Evolutionary conservation across 1,140 invertebrate genomes (phyloP), one percentile per base, ranked within the genome.

Genomic region (Cydia pomonella): DNA sequence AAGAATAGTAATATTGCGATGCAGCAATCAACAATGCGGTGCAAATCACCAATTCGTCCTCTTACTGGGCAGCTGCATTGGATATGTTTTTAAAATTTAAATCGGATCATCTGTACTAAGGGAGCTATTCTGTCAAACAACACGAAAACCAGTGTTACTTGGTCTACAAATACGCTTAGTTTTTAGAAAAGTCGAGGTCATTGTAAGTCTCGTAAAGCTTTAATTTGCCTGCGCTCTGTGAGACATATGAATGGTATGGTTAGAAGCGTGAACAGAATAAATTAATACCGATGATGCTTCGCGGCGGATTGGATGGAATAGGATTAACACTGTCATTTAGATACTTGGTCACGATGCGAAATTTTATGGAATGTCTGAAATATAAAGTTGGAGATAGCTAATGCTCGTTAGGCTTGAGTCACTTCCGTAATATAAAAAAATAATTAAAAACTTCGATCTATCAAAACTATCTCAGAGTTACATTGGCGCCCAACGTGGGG

Each of bases 81-180:
- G 64, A 69, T 69, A 38, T 69, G 64, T 41, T 69, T 69, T 69
- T 69, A 69, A 69, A 69, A 69, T 69, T 69, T 69, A 69, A 69
- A 69, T 41, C 64, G 64, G 64, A 69, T 69, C 29, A 69, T 38
- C 64, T 69, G 64, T 38, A 21, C 29, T 41, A 23, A 33, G 21
- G 21, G 21, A n/a, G 18, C 6, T 59, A 59, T 59, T 59, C 9
- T 10, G 10, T 3, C 53, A 18, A n/a, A 59, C 53, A 53, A 53
- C 2, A n/a, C 18, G 21, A 59, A 1, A 59, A 21, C 53, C 21
- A 59, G 53, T 59, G 9, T 59, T 18, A 59, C 6, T 59, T 59
- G 18, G 10, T 12, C 53, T 59, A 59, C 3, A 59, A 9, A 59
- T 59, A 23, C 21, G 18, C 9, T 5, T 12, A 59, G 7, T 21